Evolutionary conservation across 2,113 vertebrate genomes (phyloP), one percentile per base, ranked within the genome.

Genomic region (Bostrychus sinensis): DNA sequence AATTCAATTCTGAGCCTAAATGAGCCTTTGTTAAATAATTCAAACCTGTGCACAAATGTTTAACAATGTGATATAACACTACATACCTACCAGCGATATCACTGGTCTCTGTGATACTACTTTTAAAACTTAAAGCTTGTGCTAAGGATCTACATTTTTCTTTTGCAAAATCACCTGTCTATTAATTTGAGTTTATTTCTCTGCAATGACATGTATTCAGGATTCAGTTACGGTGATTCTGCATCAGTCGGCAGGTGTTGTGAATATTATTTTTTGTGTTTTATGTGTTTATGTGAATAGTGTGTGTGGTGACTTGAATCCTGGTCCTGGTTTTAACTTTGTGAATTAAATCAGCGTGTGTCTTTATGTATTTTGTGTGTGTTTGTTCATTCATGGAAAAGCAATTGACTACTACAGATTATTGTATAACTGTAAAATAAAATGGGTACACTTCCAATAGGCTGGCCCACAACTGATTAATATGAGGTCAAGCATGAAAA

Each of bases 311-410:
- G 76, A 72, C 71, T 59, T 85, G 70, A 82, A 67, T 67, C 62
- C 62, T 68, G 56, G 70, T 56, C 60, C 55, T 77, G 50, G 70
- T n/a, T 48, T 22, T 34, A n/a, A 58, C 48, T 68, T 68, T 36
- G 62, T 68, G 48, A 72, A 89, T 82, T 80, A 86, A 89, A 88
- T 43, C 43, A 56, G 75, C 56, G 67, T 84, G 72, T 63, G 73
- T 67, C 61, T 85, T 54, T 45, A 17, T 14, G 17, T 48, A 23
- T 62, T 19, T 2, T 0, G 3, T 28, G 58, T 7, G n/a, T 59
- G 0, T 54, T 9, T 66, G 20, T 11, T 19, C n/a, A 7, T 41
- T 2, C 16, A 10, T 41, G 12, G n/a, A n/a, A n/a, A n/a, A n/a
- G n/a, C n/a, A n/a, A n/a, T n/a, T n/a, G n/a, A n/a, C n/a, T n/a